Evolutionary conservation across 2,113 vertebrate genomes (phyloP).

Genomic region (Sorex fumeus): DNA sequence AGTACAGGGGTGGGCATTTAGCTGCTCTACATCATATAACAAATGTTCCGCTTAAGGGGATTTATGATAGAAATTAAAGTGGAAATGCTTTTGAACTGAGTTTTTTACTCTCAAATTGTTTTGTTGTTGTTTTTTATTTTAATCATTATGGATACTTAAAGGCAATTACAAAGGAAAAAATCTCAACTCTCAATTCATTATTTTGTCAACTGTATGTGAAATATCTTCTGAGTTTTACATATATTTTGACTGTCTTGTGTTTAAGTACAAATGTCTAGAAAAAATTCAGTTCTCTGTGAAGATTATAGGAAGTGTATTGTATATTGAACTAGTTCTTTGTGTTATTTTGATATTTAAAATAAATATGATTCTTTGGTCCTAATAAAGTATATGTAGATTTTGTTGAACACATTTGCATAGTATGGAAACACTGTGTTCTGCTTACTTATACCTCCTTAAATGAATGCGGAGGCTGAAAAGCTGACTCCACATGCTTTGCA

Average conservation of each 20-base stretch:
- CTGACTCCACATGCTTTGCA: too few relatives aligned
- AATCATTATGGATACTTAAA: conserved; percentile 77
- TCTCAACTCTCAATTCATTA: conserved; percentile 76
- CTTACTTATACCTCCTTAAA: not conserved
- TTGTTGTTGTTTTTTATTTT: conserved; percentile 69
- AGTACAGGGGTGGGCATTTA: not conserved
- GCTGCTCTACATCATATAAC: conserved; percentile 4
- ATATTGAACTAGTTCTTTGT: conserved; percentile 83
- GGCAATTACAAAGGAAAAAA: conserved; percentile 76
- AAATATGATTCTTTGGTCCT: conserved; percentile 82
- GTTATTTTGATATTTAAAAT: conserved; percentile 86
- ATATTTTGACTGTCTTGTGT: conserved; percentile 81
- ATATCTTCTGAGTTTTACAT: conserved; percentile 83
- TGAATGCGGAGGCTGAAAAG: not conserved
- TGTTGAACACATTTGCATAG: conserved; percentile 63
- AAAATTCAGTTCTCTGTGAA: conserved; percentile 80
- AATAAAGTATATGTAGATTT: conserved; percentile 75
- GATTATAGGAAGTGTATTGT: conserved; percentile 82
- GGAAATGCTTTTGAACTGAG: conserved; percentile 37
- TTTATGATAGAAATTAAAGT: conserved; percentile 64
- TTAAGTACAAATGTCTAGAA: conserved; percentile 79
- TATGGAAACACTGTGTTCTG: not conserved
- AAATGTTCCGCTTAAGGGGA: conserved; percentile 65
- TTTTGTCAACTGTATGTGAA: conserved; percentile 84
- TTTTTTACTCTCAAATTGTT: conserved; percentile 33